Percentiles rank a stretch among this genome's conserved stretches.
Evolutionary conservation across 2,888 invertebrate genomes (phyloP).

Genomic region (Osmoderma eremita): DNA sequence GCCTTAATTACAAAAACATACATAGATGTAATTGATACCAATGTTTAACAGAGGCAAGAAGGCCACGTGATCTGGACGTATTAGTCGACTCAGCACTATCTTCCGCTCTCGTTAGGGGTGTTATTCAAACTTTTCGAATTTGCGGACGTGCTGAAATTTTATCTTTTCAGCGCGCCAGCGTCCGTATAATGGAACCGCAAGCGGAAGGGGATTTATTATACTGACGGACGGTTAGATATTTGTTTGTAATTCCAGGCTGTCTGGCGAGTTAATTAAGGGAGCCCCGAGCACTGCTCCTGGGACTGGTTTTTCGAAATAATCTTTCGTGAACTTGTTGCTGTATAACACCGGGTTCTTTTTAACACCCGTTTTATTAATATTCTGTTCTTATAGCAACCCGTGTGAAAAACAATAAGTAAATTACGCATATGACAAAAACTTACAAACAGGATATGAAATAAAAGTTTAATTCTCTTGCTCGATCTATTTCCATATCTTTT

Average conservation of each 20-base stretch:
- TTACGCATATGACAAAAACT: too few relatives aligned
- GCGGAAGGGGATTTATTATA: slow-evolving; percentile 22
- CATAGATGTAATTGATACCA: slow-evolving; percentile 22
- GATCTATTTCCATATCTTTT: too few relatives aligned
- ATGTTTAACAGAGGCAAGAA: slow-evolving; percentile 10
- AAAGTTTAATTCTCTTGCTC: too few relatives aligned
- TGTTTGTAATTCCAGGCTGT: slow-evolving; percentile 13
- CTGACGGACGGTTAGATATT: slow-evolving; percentile 10
- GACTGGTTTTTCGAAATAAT: too few relatives aligned
- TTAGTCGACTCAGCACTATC: slow-evolving; percentile 18
- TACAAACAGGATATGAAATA: too few relatives aligned
- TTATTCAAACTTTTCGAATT: slow-evolving; percentile 25
- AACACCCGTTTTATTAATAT: too few relatives aligned
- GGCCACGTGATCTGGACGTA: not conserved
- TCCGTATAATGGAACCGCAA: slow-evolving; percentile 10
- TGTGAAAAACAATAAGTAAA: too few relatives aligned
- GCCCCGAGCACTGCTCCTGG: too few relatives aligned
- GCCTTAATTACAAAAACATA: slow-evolving; percentile 11
- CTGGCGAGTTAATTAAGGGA: too few relatives aligned
- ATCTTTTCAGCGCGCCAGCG: not conserved
- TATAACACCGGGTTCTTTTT: too few relatives aligned
- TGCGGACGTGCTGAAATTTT: slow-evolving; percentile 28
- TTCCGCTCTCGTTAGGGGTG: not conserved
- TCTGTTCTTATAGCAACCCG: too few relatives aligned
- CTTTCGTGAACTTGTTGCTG: too few relatives aligned